Conservation (phyloP, 2,113 vertebrate genomes). For the Bufo gargarizans region DNA sequence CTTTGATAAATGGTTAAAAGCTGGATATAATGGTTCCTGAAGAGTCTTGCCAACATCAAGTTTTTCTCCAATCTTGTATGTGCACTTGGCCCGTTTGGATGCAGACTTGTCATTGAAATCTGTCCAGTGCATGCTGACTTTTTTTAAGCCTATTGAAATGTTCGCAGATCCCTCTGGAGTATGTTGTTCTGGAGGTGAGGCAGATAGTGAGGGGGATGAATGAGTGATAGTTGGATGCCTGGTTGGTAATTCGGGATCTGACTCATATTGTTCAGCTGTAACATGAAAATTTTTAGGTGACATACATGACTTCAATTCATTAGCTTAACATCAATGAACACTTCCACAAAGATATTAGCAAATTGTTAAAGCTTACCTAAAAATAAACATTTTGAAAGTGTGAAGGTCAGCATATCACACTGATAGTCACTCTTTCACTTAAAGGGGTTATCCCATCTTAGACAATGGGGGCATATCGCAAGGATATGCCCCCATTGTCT, state of each 20-base stretch:
- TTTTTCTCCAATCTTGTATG: slow-evolving; percentile 35
- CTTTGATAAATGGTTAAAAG: slow-evolving; percentile 30
- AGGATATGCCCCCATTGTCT: too few relatives aligned
- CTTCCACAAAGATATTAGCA: neutral
- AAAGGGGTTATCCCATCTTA: too few relatives aligned
- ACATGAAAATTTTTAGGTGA: slow-evolving; percentile 19
- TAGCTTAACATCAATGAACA: neutral
- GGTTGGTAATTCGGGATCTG: slow-evolving; percentile 60
- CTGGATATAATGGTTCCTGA: slow-evolving; percentile 62
- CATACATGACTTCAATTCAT: neutral
- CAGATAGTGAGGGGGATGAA: slow-evolving; percentile 57
- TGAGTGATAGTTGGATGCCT: slow-evolving; percentile 58
- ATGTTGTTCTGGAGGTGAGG: slow-evolving; percentile 56
- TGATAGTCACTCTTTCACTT: neutral
- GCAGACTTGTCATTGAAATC: slow-evolving; percentile 40
- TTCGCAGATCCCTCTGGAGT: slow-evolving; percentile 54
- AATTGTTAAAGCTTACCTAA: neutral
- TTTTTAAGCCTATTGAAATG: slow-evolving; percentile 35
- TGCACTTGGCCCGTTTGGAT: neutral
- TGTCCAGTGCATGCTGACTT: neutral
- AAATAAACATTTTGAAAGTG: neutral
- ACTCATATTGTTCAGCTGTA: slow-evolving; percentile 67
- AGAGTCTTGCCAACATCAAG: neutral
- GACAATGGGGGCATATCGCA: too few relatives aligned
- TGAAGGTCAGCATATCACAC: neutral